Base-by-base conservation (phyloP, 2,888 invertebrate genomes). In the Lepidochrysops patricia region DNA sequence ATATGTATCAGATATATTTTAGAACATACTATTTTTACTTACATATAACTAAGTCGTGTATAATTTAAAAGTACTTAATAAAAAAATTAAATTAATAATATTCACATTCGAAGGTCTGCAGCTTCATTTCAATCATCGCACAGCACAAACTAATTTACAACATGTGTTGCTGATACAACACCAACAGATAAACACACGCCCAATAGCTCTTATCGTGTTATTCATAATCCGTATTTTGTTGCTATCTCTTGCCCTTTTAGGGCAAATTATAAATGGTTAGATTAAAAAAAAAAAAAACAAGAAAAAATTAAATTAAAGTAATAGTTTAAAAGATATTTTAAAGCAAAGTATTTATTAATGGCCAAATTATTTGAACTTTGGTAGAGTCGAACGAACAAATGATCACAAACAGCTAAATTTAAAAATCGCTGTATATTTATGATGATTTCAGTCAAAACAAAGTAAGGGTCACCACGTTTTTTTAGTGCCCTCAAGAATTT, bases 101-200 rank as follows among this genome's bases (percentile, higher is more conserved):
- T 13, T 60, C 57, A 59, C 61, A 13, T 25, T 57, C 29, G 4
- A 48, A 54, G 19, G 23, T 34, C 19, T 60, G 32, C 15, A 60
- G 13, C 27, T 49, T 43, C 13, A 63, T 35, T 23, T 63, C 63
- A 27, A 63, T 57, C 63, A 63, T 61, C 27, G 13, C 26, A 50
- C 26, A 13, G 5, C 15, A 37, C 5, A 37, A 7, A 49, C 26
- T n/a, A n/a, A 26, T 49, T n/a, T n/a, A 26, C 25, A 26, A 26
- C 50, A 25, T 26, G 25, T 25, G 13, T 6, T 13, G 2, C 26
- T 26, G 5, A 26, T 26, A 50, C 26, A 50, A 50, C 25, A n/a
- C 25, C 29, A 26, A n/a, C 7, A 50, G 25, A 50, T 25, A 25
- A 50, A n/a, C 3, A 43, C 7, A 43, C 25, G 23, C 25, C 37